Base-by-base conservation (phyloP, 2,888 invertebrate genomes). In the Melinaea menophilus region DNA sequence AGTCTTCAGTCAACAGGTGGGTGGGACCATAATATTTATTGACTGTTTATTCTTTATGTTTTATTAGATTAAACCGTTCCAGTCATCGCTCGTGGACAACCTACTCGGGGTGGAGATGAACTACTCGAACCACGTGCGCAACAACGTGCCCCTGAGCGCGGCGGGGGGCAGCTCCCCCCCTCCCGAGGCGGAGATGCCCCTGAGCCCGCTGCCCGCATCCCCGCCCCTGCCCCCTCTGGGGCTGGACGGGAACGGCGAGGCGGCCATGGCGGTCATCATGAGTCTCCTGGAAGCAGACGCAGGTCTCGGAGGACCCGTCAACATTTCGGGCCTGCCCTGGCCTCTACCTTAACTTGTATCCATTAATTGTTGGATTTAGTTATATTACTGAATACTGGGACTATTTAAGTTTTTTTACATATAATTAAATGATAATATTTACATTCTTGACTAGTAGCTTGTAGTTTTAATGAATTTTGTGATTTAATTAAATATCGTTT, bases 181-280 rank as follows among this genome's bases (percentile, higher is more conserved):
- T 0, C 68, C 71, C 3, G 69, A 63, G 22, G 47, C 91, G 90
- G 59, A 92, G 45, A 62, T 92, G 46, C 22, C 71, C 2, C 65
- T 46, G 22, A 66, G 75, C 0, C 72, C 81, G 1, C 75, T 79
- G 1, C 66, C 78, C 7, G 59, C 61, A 3, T 79, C 84, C 3
- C 85, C 85, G 4, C 82, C 82, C 0, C 74, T 83, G 12, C 79
- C 82, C 0, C 72, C 82, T 0, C 74, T 83, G 2, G 77, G 78
- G 0, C 91, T 92, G 55, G 95, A 96, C 76, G 95, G 95, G 51
- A 96, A 95, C 79, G 96, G 97, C 73, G 97, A 97, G 79, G 96
- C 97, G 2, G 96, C 96, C 4, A 97, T 97, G 96, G 96, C 97
- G 1, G 96, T 97, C 71, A 96, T 97, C 73, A 97, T 97, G 97